Conservation (phyloP, 2,113 vertebrate genomes). For the Megaleporinus macrocephalus region DNA sequence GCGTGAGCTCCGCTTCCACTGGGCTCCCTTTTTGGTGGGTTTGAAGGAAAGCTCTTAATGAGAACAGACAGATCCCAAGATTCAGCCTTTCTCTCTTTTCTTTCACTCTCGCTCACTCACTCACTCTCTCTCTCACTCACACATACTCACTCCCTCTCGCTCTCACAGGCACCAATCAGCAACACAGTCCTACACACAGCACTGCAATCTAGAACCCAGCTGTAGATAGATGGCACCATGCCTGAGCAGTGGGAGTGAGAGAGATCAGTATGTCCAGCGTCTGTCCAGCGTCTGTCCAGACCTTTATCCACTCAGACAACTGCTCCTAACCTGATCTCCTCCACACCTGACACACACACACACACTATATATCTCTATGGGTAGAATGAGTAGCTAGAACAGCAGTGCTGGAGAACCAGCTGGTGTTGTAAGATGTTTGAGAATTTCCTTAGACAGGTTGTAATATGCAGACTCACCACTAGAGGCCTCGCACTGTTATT, state of each 20-base stretch:
- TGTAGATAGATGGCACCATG: background rate
- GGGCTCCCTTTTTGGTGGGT: background rate
- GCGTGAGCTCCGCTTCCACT: background rate
- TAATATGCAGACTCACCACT: too few relatives aligned
- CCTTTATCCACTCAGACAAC: too few relatives aligned
- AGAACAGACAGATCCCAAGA: background rate
- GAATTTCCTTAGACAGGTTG: too few relatives aligned
- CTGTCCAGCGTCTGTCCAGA: background rate
- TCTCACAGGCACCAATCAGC: background rate
- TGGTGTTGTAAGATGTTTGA: too few relatives aligned
- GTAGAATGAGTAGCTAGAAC: too few relatives aligned
- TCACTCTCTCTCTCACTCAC: background rate
- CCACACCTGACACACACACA: too few relatives aligned
- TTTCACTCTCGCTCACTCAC: background rate
- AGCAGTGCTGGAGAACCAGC: too few relatives aligned
- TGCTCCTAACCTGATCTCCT: too few relatives aligned
- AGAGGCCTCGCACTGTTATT: too few relatives aligned
- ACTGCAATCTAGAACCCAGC: background rate
- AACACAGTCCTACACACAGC: background rate
- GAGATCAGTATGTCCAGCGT: background rate
- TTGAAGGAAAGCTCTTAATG: background rate
- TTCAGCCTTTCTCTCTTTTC: background rate
- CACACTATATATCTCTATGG: too few relatives aligned
- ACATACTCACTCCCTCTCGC: background rate
- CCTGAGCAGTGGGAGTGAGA: background rate